phyloP scores from a whole-genome alignment of 2,888 invertebrate genomes.

The Dasypogon diadema region DNA sequence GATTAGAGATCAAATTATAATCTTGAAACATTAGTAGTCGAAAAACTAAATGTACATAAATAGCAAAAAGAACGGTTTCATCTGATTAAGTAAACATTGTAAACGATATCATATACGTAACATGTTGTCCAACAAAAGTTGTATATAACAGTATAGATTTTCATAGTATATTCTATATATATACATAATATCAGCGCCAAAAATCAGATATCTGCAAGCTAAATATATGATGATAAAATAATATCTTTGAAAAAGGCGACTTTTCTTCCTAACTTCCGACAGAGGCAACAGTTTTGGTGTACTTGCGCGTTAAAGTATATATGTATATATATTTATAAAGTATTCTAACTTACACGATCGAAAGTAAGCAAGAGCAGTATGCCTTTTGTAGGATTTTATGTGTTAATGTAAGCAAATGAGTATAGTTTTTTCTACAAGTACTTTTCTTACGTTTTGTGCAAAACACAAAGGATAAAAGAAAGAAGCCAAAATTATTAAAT shows the following conservation, averaged over 20 bases:
- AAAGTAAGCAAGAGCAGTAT: conserved; percentile 4
- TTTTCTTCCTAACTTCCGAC: conserved; percentile 24
- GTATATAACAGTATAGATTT: too few relatives aligned
- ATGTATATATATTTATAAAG: too few relatives aligned
- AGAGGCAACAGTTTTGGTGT: too few relatives aligned
- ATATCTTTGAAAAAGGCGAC: conserved; percentile 7
- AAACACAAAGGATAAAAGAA: conserved; percentile 34
- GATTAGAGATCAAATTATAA: too few relatives aligned
- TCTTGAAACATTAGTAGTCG: not conserved
- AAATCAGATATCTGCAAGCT: not conserved
- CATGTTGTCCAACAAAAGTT: not conserved
- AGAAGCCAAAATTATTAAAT: conserved; percentile 45
- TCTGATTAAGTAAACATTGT: too few relatives aligned
- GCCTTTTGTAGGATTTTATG: conserved; percentile 13
- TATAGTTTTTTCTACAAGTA: conserved; percentile 27
- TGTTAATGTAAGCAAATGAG: conserved; percentile 42
- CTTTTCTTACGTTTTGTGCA: conserved; percentile 8
- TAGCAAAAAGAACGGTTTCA: too few relatives aligned
- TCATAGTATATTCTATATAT: too few relatives aligned
- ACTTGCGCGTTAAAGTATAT: too few relatives aligned
- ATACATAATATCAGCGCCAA: conserved; percentile 9
- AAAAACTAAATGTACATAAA: not conserved
- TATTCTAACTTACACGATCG: not conserved
- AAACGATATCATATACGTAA: too few relatives aligned
- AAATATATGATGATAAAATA: conserved; percentile 9